Evolutionary conservation across 2,113 vertebrate genomes (phyloP).

Genomic region (Oryzias melastigma): DNA sequence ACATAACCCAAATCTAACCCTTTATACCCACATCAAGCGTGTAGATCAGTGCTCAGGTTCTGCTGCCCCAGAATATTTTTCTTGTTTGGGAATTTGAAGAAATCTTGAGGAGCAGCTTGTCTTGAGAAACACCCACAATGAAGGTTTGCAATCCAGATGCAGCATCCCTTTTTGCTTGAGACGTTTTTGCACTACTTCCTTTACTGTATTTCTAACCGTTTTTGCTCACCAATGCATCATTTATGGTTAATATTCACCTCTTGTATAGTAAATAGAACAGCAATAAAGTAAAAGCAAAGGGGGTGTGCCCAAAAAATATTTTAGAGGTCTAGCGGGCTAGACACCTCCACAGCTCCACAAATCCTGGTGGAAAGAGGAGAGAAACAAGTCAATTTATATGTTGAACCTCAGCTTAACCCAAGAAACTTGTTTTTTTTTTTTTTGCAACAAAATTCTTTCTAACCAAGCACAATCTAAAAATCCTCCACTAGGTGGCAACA

Average conservation of each 20-base stretch:
- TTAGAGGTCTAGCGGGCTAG: slow-evolving; percentile 76
- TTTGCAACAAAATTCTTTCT: slow-evolving; percentile 51
- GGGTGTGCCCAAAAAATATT: slow-evolving; percentile 52
- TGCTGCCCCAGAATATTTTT: no score
- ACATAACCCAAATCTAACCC: slow-evolving; percentile 53
- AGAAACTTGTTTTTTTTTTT: slow-evolving; percentile 6
- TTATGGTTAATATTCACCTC: slow-evolving; percentile 4
- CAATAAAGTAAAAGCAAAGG: slow-evolving; percentile 58
- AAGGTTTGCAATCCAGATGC: slow-evolving; percentile 58
- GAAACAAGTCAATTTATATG: slow-evolving; percentile 7
- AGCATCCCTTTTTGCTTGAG: slow-evolving; percentile 62
- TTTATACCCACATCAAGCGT: slow-evolving; percentile 37
- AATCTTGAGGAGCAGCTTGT: no score
- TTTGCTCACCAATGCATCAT: slow-evolving; percentile 8
- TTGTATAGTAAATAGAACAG: slow-evolving; percentile 47
- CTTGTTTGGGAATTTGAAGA: no score
- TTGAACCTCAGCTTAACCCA: no score
- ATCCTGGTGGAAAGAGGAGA: slow-evolving; percentile 33
- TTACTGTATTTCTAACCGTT: slow-evolving; percentile 44
- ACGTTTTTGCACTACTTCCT: slow-evolving; percentile 9
- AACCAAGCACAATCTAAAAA: slow-evolving; percentile 47
- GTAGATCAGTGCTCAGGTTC: neutral
- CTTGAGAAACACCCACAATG: no score
- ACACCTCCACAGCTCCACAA: slow-evolving; percentile 38
- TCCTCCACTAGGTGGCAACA: slow-evolving; percentile 62